A percentile compares a stretch with the other conserved stretches of the same genome.
Evolutionary conservation across 1,140 invertebrate genomes (phyloP).

Genomic region (Aphelenchoides besseyi): DNA sequence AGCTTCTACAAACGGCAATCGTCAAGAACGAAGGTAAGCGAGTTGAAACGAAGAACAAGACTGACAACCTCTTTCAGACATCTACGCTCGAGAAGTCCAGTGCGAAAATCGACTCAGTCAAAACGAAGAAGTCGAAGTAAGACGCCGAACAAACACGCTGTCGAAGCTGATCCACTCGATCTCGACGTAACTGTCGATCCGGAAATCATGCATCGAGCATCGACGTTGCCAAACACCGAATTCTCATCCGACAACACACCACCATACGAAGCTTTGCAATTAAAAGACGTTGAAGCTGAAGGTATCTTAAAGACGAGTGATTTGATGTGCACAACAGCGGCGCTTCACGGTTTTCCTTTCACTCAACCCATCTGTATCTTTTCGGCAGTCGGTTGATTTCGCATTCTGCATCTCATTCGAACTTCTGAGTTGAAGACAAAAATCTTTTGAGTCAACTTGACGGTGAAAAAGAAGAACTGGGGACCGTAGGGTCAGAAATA

Average conservation of each 20-base stretch:
- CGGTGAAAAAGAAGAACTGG: too few relatives aligned
- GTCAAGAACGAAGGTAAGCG: not conserved
- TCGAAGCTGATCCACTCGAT: not conserved
- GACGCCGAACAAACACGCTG: not conserved
- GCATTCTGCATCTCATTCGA: not conserved
- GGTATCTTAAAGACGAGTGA: conserved; percentile 6
- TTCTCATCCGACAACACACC: not conserved
- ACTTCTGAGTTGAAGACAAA: not conserved
- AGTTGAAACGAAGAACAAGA: not conserved
- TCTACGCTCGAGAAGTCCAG: not conserved
- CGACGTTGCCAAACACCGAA: not conserved
- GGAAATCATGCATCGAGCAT: not conserved
- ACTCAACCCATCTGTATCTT: not conserved
- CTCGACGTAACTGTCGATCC: not conserved
- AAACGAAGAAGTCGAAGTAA: not conserved
- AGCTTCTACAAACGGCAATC: not conserved
- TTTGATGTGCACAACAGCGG: not conserved
- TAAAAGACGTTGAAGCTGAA: not conserved
- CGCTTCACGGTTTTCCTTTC: not conserved
- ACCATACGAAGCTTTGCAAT: not conserved
- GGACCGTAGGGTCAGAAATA: too few relatives aligned
- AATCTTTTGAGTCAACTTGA: not conserved
- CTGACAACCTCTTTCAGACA: not conserved
- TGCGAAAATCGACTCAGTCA: not conserved
- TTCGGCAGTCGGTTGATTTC: not conserved